phyloP scores from a whole-genome alignment of 2,888 invertebrate genomes.

The Pachycephus smyrnensis region DNA sequence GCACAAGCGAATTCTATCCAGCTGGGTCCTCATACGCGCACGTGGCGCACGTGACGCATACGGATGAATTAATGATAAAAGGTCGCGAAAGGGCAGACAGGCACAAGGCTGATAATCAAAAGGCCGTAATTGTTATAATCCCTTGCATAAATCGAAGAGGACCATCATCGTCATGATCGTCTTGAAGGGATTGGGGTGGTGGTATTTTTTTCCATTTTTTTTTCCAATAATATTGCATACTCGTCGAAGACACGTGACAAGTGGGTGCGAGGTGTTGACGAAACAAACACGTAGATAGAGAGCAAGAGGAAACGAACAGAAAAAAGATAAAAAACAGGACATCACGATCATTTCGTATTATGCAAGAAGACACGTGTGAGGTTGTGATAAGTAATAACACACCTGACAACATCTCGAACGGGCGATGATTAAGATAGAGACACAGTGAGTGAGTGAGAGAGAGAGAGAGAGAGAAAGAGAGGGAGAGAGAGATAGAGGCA shows the following conservation, averaged over 20 bases:
- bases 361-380: background rate
- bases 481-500: background rate
- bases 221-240: background rate
- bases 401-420: background rate
- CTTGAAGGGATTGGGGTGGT: background rate
- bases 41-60: background rate
- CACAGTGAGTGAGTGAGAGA: no score
- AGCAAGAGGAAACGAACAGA: background rate
- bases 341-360: background rate
- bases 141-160: background rate
- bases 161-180: background rate
- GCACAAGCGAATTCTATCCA: background rate
- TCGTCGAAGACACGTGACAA: background rate
- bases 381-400: background rate
- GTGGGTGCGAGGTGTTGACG: background rate
- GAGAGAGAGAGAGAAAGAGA: no score
- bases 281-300: background rate
- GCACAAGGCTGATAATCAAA: background rate
- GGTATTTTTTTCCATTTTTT: background rate
- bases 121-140: background rate
- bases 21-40: background rate
- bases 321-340: background rate
- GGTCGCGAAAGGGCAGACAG: background rate
- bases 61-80: background rate
- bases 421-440: background rate